Evolutionary conservation across 1,140 invertebrate species (phyloP), one percentile per base, ranked within the genome.

Genomic region (Aradophagus sp.): DNA sequence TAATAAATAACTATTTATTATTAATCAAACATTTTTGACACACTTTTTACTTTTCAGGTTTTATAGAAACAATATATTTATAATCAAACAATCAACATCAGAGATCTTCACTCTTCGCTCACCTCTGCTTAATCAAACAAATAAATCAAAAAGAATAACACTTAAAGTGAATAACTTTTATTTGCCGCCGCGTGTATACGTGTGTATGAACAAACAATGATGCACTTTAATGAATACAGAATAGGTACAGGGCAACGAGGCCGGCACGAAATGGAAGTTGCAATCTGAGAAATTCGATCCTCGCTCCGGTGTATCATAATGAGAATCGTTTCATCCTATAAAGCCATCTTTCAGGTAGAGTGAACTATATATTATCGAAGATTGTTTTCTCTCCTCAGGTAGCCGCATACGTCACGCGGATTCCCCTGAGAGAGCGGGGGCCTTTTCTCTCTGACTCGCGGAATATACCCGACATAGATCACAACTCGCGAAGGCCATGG

Each of bases 321-420:
- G 69, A 72, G 53, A 55, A 72, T 66, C 69, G 41, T 53, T 66
- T 66, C 69, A 72, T 66, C 31, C 69, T 73, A 72, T 72, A 66
- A 66, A 67, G 62, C 56, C 36, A 52, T 72, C 62, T 50, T 50
- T 69, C 67, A 74, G 67, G 62, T 70, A 67, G 68, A 73, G 73
- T 76, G 70, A 81, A 72, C 82, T 78, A 84, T 86, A 86, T 80
- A 83, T 86, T 80, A 77, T 77, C 81, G 81, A 86, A 86, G 83
- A 86, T 86, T 86, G 84, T 86, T 86, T 85, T 84, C 83, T 85
- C 84, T 84, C 82, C 82, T 84, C 84, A 86, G 83, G 83, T 86
- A 83, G 83, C 83, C 82, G 81, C 83, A 86, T 86, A 84, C 79
- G 83, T 86, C 83, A 85, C 73, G 69, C 38, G 73, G 52, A 84